Percentiles rank a stretch among this genome's conserved stretches.
phyloP scores from a whole-genome alignment of 1,140 invertebrate genomes.

The Dendroctonus valens region DNA sequence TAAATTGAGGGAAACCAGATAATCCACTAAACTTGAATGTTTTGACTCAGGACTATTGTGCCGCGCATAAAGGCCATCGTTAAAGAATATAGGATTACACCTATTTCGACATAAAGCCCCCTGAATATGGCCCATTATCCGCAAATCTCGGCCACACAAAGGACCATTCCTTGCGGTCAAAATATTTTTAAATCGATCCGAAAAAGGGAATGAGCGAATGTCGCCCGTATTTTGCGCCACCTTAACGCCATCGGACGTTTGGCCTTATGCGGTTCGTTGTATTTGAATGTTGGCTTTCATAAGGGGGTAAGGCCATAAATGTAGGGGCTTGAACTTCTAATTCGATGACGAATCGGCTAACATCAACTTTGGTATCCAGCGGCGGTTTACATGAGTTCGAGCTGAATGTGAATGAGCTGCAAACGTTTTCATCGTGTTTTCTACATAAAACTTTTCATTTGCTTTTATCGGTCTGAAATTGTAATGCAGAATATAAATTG shows the following conservation, averaged over 20 bases:
- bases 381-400: too few relatives aligned
- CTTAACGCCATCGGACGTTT: conserved; percentile 5
- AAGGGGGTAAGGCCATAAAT: conserved; percentile 1
- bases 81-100: conserved; percentile 46
- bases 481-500: too few relatives aligned
- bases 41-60: conserved; percentile 40
- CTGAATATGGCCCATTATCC: conserved; percentile 46
- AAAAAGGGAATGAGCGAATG: conserved; percentile 17
- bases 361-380: too few relatives aligned
- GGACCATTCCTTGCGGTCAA: conserved; percentile 43
- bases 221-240: conserved; percentile 17
- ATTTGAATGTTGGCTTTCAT: conserved; percentile 36
- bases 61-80: conserved; percentile 35
- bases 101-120: conserved; percentile 42
- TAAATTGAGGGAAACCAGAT: conserved; percentile 12
- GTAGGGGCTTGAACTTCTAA: conserved; percentile 18
- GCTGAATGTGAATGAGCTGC: too few relatives aligned
- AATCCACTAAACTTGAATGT: conserved; percentile 40
- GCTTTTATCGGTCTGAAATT: too few relatives aligned
- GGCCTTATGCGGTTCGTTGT: conserved; percentile 37
- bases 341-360: conserved; percentile 2
- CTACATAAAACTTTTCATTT: too few relatives aligned
- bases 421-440: too few relatives aligned
- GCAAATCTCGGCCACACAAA: conserved; percentile 39
- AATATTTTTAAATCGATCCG: conserved; percentile 47